Base-by-base conservation (phyloP, 2,888 invertebrate species). In the Oegoconia quadripuncta region DNA sequence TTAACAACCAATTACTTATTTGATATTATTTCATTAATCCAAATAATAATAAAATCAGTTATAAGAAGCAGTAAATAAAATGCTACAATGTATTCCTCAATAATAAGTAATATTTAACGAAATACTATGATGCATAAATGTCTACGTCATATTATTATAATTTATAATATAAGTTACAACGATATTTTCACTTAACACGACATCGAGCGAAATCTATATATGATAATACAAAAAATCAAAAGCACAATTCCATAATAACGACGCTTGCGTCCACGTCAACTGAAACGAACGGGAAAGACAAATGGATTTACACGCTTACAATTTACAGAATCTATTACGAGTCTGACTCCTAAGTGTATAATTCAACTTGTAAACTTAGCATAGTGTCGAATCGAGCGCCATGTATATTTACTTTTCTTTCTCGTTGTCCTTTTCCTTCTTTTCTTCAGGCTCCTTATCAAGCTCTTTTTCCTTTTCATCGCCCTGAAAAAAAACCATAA, bases 391-490 rank as follows among this genome's bases (percentile, higher is more conserved):
- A 44, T 42, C 34, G 43, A 41, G 48, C 49, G 57, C 47, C 48
- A 8, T 16, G 46, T 30, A 27, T 37, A 36, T 57, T 64, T 74
- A 74, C 65, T 75, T 77, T 35, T 78, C 69, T 28, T 73, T 73
- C 35, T 69, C 67, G 25, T 48, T 53, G 22, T 65, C 60, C 23
- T 92, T 92, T 63, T 93, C 92, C 67, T 92, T 91, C 69, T 93
- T 93, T 52, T 92, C 91, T 51, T 91, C 91, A 37, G 90, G 91
- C 59, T 93, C 93, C 74, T 93, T 83, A 46, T 82, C 82, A 22
- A 69, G 42, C 42, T 82, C 82, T 56, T 91, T 93, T 58, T 94
- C 93, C 70, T 93, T 93, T 64, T 93, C 93, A 59, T 93, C 93
- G 56, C 92, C 92, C 92, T 94, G 83, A n/a, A 89, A 86, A 37